A percentile compares a stretch with the other conserved stretches of the same genome.
These are phyloP conservation scores for Piprites chloris DNA, from an alignment of 2,113 vertebrate species.

Conservation along the genomic window DNA sequence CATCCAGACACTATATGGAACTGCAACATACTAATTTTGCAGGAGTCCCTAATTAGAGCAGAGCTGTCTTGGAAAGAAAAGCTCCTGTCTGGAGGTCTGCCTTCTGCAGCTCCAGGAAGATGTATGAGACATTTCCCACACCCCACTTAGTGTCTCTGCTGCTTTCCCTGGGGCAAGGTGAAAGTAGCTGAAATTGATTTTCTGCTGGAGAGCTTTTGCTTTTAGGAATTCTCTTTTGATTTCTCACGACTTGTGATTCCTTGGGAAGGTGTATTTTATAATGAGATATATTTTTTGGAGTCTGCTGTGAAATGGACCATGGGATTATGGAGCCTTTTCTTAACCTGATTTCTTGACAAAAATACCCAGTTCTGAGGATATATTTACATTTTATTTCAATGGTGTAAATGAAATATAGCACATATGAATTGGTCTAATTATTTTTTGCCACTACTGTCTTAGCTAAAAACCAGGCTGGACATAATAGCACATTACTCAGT, in stretches of 20 bases:
- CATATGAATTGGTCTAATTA: not conserved
- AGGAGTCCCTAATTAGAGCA: constrained; percentile 51
- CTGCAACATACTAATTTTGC: constrained; percentile 22
- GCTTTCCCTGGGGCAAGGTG: constrained; percentile 60
- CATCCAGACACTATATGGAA: constrained; percentile 27
- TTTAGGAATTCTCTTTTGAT: constrained; percentile 60
- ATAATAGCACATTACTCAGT: not conserved
- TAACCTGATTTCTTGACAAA: constrained; percentile 5
- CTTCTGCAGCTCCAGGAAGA: constrained; percentile 13
- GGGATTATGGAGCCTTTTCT: not conserved
- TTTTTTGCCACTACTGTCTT: not conserved
- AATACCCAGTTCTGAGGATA: not conserved
- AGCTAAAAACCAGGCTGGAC: not conserved
- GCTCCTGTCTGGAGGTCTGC: constrained; percentile 44
- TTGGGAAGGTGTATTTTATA: constrained; percentile 52
- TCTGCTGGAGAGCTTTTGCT: constrained; percentile 54
- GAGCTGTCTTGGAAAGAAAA: constrained; percentile 47
- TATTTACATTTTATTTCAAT: not conserved
- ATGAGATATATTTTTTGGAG: constrained; percentile 41
- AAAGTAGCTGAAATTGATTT: constrained; percentile 68
- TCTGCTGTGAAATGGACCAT: constrained; percentile 15
- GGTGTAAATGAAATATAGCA: not conserved
- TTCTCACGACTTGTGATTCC: constrained; percentile 29
- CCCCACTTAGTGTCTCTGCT: constrained; percentile 13
- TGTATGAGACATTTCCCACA: constrained; percentile 41